Conservation (phyloP, 2,797 vertebrate species). For the Amblyopsis hoosieri region DNA sequence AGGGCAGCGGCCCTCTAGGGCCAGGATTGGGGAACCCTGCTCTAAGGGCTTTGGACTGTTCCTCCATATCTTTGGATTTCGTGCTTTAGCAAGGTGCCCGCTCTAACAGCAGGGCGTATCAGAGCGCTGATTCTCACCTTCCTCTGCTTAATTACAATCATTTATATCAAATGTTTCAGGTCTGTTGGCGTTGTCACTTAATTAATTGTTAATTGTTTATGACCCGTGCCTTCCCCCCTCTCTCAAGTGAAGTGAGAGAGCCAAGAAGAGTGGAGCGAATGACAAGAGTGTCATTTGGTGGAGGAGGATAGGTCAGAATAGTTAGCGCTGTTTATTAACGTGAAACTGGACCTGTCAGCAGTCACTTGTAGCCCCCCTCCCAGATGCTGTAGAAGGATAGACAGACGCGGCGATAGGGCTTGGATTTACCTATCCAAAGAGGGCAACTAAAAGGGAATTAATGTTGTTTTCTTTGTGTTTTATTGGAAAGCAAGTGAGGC, state of each 20-base stretch:
- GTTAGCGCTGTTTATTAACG: constrained; percentile 53
- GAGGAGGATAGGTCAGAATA: constrained; percentile 53
- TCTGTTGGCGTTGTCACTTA: constrained; percentile 77
- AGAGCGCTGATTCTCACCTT: constrained; percentile 54
- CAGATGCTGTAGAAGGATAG: constrained; percentile 20
- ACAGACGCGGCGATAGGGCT: constrained; percentile 37
- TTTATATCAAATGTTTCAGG: constrained; percentile 74
- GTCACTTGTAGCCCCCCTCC: constrained; percentile 18
- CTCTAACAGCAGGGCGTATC: constrained; percentile 23
- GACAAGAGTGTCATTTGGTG: constrained; percentile 53
- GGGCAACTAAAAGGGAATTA: constrained; percentile 63
- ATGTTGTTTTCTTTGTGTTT: constrained; percentile 73
- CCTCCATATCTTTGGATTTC: neutral
- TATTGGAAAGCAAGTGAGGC: constrained; percentile 78
- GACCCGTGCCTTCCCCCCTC: constrained; percentile 64
- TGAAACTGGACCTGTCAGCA: constrained; percentile 44
- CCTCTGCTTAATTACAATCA: constrained; percentile 69
- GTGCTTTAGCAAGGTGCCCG: constrained; percentile 11
- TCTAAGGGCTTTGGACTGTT: neutral
- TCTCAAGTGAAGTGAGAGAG: constrained; percentile 59
- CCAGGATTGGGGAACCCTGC: no score
- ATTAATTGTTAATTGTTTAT: constrained; percentile 82
- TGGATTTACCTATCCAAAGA: constrained; percentile 45
- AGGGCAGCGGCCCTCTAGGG: no score
- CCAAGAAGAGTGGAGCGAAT: constrained; percentile 44